A percentile compares a stretch with the other conserved stretches of the same genome.
phyloP scores from a whole-genome alignment of 1,140 invertebrate species.

The Cyphomyrmex costatus region DNA sequence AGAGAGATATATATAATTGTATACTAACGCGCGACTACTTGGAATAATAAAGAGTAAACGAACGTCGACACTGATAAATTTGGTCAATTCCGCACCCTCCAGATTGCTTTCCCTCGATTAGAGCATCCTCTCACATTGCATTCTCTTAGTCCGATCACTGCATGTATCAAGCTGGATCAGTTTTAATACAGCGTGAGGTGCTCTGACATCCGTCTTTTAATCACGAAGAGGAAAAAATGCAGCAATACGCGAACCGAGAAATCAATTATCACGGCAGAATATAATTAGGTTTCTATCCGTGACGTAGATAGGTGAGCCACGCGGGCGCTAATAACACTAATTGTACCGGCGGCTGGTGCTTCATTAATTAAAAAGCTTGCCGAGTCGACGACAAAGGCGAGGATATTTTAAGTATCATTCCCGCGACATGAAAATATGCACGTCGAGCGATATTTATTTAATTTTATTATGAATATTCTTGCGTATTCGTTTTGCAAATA shows the following conservation, averaged over 20 bases:
- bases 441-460: neutral
- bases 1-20: neutral
- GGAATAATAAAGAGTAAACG: conserved; percentile 15
- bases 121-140: neutral
- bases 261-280: conserved; percentile 13
- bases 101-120: neutral
- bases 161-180: neutral
- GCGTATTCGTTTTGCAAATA: neutral
- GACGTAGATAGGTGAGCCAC: conserved; percentile 15
- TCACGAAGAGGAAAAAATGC: conserved; percentile 45
- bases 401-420: conserved; percentile 10
- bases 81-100: neutral
- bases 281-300: conserved; percentile 29
- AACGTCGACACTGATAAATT: conserved; percentile 44
- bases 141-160: neutral
- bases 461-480: neutral
- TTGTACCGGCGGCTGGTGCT: neutral
- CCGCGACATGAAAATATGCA: neutral
- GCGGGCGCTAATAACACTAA: conserved; percentile 43
- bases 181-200: neutral
- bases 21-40: neutral
- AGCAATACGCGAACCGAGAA: neutral
- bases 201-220: conserved; percentile 31
- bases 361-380: conserved; percentile 42
- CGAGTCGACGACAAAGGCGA: neutral